phyloP scores from a whole-genome alignment of 2,797 vertebrate genomes.

The Chromis chromis region DNA sequence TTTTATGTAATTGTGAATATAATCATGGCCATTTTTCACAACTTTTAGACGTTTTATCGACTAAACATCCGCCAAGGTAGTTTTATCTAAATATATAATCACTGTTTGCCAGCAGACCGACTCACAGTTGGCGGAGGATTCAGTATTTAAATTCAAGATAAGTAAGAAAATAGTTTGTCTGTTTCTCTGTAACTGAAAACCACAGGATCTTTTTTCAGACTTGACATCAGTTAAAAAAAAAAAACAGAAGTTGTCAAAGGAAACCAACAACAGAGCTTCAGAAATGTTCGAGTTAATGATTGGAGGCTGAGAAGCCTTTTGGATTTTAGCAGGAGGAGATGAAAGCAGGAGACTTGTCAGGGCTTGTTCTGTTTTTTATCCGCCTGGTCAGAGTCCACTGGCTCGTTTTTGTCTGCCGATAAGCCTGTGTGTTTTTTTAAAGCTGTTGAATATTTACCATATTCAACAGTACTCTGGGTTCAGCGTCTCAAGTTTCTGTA shows the following conservation, averaged over 20 bases:
- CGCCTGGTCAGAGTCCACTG: background rate
- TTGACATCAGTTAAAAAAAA: background rate
- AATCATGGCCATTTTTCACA: too few relatives aligned
- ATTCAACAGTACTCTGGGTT: background rate
- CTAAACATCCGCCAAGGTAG: too few relatives aligned
- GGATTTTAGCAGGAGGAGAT: background rate
- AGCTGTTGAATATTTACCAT: background rate
- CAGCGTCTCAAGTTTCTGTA: background rate
- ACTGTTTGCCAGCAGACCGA: too few relatives aligned
- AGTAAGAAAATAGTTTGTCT: background rate
- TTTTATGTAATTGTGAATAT: background rate
- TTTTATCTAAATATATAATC: too few relatives aligned
- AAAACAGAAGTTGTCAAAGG: background rate
- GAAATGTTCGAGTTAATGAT: background rate
- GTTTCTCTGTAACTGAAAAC: conserved; percentile 1
- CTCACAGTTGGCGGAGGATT: too few relatives aligned
- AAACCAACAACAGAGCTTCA: conserved; percentile 5
- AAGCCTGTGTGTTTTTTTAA: background rate
- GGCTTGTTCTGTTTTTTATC: conserved; percentile 3
- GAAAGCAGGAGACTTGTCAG: background rate
- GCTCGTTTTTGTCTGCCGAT: conserved; percentile 2
- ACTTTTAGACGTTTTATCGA: too few relatives aligned
- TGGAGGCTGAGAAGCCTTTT: background rate
- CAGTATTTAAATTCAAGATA: too few relatives aligned
- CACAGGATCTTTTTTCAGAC: background rate